Evolutionary conservation across 2,888 invertebrate species (phyloP).

Genomic region (Ophion ventricosus): DNA sequence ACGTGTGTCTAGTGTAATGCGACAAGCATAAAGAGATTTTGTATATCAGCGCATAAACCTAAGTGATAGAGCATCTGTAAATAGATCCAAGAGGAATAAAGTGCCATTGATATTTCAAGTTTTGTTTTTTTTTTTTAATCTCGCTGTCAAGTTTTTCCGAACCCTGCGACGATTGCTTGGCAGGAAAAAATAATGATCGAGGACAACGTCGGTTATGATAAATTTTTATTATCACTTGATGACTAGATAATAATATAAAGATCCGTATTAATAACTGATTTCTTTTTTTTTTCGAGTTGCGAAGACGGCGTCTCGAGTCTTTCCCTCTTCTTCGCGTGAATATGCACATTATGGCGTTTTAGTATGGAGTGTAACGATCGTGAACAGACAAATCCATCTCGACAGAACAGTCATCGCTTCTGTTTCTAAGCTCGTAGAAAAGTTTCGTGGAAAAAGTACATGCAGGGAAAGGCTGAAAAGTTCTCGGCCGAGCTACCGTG

Average conservation of each 20-base stretch:
- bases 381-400: not conserved
- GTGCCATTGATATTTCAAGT: slow-evolving; percentile 78
- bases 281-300: slow-evolving; percentile 64
- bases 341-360: slow-evolving; percentile 23
- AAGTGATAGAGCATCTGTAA: slow-evolving; percentile 76
- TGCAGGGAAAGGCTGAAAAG: not conserved
- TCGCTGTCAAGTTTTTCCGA: too few relatives aligned
- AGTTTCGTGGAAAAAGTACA: too few relatives aligned
- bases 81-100: slow-evolving; percentile 79
- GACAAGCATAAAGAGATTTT: slow-evolving; percentile 57
- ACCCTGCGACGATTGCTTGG: not conserved
- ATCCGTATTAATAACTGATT: slow-evolving; percentile 81
- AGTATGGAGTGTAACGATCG: slow-evolving; percentile 43
- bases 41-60: slow-evolving; percentile 46
- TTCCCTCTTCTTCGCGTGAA: slow-evolving; percentile 5
- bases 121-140: not conserved
- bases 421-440: not conserved
- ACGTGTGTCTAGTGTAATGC: slow-evolving; percentile 73
- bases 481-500: not conserved
- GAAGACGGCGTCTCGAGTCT: slow-evolving; percentile 63
- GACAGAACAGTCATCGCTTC: not conserved
- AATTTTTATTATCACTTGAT: slow-evolving; percentile 83
- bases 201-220: slow-evolving; percentile 78
- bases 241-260: slow-evolving; percentile 83
- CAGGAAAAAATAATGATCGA: not conserved